Conservation (phyloP, 2,797 vertebrate species). For the Squalus acanthias region DNA sequence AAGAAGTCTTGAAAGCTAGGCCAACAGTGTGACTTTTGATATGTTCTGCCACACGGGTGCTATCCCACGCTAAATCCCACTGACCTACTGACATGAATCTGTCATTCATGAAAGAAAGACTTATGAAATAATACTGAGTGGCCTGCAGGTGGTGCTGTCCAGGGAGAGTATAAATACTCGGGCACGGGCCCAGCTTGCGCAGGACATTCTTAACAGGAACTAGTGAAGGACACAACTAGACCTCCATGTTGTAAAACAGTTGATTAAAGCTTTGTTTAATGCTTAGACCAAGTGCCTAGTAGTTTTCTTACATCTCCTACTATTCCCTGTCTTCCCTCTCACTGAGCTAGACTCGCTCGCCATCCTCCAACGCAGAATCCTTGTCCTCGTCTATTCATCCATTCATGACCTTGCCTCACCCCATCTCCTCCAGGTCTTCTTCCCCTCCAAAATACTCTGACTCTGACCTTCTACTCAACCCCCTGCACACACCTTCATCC, state of each 20-base stretch:
- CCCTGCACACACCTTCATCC: no score
- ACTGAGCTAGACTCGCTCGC: not conserved
- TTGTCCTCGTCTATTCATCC: not conserved
- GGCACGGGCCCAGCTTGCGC: no score
- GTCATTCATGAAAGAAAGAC: no score
- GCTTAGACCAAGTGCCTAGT: no score
- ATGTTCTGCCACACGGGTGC: not conserved
- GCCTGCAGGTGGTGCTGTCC: no score
- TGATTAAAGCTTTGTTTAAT: no score
- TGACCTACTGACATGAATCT: not conserved
- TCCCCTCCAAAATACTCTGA: not conserved
- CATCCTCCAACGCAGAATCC: not conserved
- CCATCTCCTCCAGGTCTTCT: not conserved
- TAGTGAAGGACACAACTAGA: no score
- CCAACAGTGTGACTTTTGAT: not conserved
- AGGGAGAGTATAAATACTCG: no score
- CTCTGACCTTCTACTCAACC: no score
- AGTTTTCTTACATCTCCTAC: not conserved
- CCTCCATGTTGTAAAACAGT: no score
- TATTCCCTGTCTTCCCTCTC: not conserved
- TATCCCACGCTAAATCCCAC: not conserved
- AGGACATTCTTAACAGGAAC: no score
- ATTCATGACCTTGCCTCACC: not conserved
- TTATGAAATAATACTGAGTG: no score
- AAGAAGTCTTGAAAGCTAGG: not conserved